Evolutionary conservation across 64 coral and sea anemone species (phyloP), one percentile per base, ranked within the genome.

Genomic region (Pachyseris speciosa): DNA sequence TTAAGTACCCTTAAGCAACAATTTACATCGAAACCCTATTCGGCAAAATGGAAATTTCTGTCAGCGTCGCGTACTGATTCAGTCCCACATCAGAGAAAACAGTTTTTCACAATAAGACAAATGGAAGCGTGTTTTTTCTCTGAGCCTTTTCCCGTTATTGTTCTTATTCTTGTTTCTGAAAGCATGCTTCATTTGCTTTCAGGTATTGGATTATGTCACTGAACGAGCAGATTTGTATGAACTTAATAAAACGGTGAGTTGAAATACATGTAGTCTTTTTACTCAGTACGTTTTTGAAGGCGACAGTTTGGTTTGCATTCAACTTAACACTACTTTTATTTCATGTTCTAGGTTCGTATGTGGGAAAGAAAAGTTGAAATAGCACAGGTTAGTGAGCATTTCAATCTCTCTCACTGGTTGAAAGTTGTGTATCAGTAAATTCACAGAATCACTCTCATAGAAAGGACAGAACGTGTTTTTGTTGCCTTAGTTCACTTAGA

Each of bases 311-410:
- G 25, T 7, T 29, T 43, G 11, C 9, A 7, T 51, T 11, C 12
- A 31, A 12, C 1, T 20, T 24, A 17, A 17, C 37, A 37, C 16
- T 51, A 22, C 80, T 76, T 42, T 45, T 63, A 40, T 29, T 42
- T 47, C 51, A 52, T 69, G 44, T 45, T 43, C 51, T 65, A 92
- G 90, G 91, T 96, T 26, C 90, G 78, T 22, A 99, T 99, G 97
- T 99, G 97, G 97, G 93, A 99, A 45, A 92, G 97, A 89, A 99
- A 99, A 66, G 97, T 99, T 27, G 97, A 99, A 83, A 99, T 99
- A 71, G 97, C 97, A 12, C 77, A 93, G 84, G 96, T 98, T 69
- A 78, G 84, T 85, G 55, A 45, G 11, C 11, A 45, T 6, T 45
- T 6, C 11, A 45, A 45, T 45, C 11, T 45, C 43, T 6, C 43